phyloP scores from a whole-genome alignment of 30 jellyfish, hydroid and myxozoan genomes.

The Nemopilema nomurai region DNA sequence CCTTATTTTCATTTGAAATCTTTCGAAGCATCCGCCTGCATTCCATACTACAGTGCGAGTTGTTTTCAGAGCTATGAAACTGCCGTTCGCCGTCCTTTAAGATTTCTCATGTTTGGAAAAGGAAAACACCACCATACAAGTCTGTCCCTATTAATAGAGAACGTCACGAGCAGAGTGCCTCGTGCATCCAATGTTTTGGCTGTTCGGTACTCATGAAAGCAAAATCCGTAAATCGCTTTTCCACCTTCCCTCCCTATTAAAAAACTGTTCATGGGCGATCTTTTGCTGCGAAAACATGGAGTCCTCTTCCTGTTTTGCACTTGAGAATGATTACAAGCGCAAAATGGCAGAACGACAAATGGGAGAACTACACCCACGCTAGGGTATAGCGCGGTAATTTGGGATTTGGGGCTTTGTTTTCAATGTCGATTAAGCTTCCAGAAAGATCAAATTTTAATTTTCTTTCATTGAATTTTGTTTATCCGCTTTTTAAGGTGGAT shows the following conservation, averaged over 20 bases:
- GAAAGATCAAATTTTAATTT: not conserved
- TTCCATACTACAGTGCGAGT: conserved; percentile 3
- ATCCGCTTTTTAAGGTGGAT: too few relatives aligned
- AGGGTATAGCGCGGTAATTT: not conserved
- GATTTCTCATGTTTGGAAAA: not conserved
- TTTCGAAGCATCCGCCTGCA: conserved; percentile 19
- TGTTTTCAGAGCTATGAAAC: not conserved
- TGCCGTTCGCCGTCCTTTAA: not conserved
- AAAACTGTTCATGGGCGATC: not conserved
- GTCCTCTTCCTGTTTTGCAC: not conserved
- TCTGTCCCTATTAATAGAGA: not conserved
- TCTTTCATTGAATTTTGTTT: too few relatives aligned
- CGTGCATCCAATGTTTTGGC: conserved; percentile 6
- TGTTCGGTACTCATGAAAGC: conserved; percentile 19
- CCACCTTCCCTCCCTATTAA: conserved; percentile 6
- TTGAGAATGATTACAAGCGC: not conserved
- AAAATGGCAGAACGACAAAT: not conserved
- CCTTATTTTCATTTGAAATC: not conserved
- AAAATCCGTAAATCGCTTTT: not conserved
- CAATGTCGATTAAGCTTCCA: not conserved
- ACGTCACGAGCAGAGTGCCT: not conserved
- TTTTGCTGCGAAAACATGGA: not conserved
- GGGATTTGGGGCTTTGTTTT: not conserved
- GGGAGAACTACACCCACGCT: not conserved
- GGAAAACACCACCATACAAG: not conserved